phyloP scores from a whole-genome alignment of 2,797 vertebrate genomes.

The Myotis myotis region DNA sequence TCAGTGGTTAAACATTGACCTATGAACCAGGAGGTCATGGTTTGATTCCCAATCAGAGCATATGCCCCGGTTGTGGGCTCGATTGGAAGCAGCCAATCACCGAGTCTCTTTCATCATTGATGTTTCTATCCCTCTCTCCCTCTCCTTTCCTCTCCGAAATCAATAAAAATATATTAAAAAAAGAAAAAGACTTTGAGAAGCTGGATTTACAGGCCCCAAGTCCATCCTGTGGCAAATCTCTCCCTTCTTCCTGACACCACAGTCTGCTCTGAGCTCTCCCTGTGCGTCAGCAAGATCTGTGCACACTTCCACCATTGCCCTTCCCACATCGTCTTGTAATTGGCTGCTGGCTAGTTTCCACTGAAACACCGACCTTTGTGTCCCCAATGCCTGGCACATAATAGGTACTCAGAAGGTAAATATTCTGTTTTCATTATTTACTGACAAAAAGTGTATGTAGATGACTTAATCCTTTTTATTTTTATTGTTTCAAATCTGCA shows the following conservation, averaged over 20 bases:
- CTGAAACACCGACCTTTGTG: not conserved
- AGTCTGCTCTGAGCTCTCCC: not conserved
- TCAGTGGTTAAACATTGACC: too few species aligned
- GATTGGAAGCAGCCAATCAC: too few species aligned
- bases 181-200: not conserved
- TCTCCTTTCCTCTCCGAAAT: too few species aligned
- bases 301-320: not conserved
- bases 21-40: too few species aligned
- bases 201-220: not conserved
- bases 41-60: too few species aligned
- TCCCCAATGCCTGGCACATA: not conserved
- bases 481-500: not conserved
- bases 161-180: too few species aligned
- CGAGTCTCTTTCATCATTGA: too few species aligned
- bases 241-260: not conserved
- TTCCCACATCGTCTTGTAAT: not conserved
- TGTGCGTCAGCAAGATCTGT: not conserved
- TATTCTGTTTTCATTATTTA: too few species aligned
- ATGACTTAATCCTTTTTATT: not conserved
- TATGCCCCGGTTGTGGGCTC: too few species aligned
- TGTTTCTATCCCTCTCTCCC: too few species aligned
- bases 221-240: not conserved
- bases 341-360: not conserved
- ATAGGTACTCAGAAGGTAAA: constrained; percentile 22
- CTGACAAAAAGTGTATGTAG: not conserved